Conservation (phyloP, 2,797 vertebrate genomes). For the Antrozous pallidus region DNA sequence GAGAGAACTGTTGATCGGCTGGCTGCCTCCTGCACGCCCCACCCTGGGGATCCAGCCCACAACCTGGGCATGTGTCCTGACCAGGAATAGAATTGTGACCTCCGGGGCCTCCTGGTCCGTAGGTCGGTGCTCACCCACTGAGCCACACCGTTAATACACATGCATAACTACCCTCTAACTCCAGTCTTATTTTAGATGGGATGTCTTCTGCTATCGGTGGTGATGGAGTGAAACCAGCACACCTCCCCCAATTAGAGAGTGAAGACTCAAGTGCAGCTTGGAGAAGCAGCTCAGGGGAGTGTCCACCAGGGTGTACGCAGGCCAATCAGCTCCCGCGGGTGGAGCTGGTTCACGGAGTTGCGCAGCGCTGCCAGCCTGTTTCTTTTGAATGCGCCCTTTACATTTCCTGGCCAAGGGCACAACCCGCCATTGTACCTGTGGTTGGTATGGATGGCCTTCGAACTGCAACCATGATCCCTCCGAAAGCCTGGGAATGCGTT, state of each 20-base stretch:
- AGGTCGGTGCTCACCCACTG: too few species aligned
- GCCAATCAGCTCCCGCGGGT: background rate
- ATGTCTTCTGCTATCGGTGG: background rate
- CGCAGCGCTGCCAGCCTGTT: background rate
- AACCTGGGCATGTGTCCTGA: too few species aligned
- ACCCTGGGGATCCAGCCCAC: too few species aligned
- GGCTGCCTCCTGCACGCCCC: too few species aligned
- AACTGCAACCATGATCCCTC: background rate
- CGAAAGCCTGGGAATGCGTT: background rate
- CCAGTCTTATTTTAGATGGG: background rate
- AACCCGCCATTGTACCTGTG: background rate
- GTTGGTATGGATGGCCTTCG: background rate
- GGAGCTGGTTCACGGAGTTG: background rate
- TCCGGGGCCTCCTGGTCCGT: too few species aligned
- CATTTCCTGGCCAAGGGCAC: background rate
- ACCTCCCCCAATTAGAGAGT: background rate
- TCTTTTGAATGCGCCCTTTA: background rate
- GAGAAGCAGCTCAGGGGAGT: background rate
- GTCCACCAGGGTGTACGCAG: background rate
- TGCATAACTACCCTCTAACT: background rate
- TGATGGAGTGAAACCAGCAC: background rate
- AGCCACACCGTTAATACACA: background rate
- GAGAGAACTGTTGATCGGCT: too few species aligned
- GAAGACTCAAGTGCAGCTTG: background rate
- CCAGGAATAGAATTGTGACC: too few species aligned